Evolutionary conservation across 2,113 vertebrate species (phyloP), one percentile per base, ranked within the genome.

Genomic region (Nematolebias whitei): DNA sequence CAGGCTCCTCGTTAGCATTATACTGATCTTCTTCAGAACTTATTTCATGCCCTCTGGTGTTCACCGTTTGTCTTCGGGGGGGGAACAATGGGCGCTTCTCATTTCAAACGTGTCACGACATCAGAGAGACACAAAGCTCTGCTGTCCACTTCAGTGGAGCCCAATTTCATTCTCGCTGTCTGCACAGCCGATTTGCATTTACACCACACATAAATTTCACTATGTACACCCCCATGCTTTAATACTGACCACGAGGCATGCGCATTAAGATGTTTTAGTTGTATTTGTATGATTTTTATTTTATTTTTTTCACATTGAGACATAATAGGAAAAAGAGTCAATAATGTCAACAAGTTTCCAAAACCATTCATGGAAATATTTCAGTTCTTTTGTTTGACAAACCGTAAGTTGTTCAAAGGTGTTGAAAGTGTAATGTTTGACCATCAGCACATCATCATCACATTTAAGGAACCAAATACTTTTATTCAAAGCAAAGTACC

Each of bases 81-180:
- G 75, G 80, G 73, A 35, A 86, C 66, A 82, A 71, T 78, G 68
- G 76, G 65, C 82, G 70, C 53, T 58, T 67, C 59, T 77, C 71
- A 71, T 65, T 77, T 88, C 82, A 81, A 80, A 78, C 67, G 58
- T 63, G 71, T 86, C 83, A 76, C 82, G 78, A 86, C 86, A 88
- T 86, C 70, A 38, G 79, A 81, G 81, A 82, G 87, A 90, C 85
- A 81, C 66, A 65, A 79, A 88, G 71, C 71, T 77, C 64, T 57
- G 47, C 74, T 74, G 66, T 68, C 81, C 78, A 77, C 61, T 57
- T 80, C 76, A 69, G 24, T 47, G 53, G 63, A 76, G 71, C 63
- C 64, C 45, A 63, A 47, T 57, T 79, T 80, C 55, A 53, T 78
- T 71, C 47, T 74, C 47, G n/a, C 55, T 65, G 59, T 68, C 59